Evolutionary conservation across 2,797 vertebrate genomes (phyloP).

Genomic region (Trachurus trachurus): DNA sequence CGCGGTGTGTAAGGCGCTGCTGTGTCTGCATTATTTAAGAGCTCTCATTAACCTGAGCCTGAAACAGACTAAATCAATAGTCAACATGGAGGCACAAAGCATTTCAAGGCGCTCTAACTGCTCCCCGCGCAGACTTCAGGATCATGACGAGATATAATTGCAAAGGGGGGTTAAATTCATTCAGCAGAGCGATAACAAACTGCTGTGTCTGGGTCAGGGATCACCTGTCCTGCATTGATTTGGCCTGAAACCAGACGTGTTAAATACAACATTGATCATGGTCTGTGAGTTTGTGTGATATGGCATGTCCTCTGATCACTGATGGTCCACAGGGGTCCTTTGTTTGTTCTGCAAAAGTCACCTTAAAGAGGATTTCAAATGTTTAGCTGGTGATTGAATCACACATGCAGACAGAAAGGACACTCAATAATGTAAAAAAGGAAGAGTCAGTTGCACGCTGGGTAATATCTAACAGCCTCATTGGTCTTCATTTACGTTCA

Average conservation of each 20-base stretch:
- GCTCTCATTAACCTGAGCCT: slow-evolving; percentile 78
- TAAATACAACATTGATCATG: slow-evolving; percentile 59
- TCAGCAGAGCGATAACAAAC: slow-evolving; percentile 56
- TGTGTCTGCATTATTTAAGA: slow-evolving; percentile 82
- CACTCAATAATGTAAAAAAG: background rate
- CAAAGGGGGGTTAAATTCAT: slow-evolving; percentile 54
- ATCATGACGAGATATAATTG: slow-evolving; percentile 52
- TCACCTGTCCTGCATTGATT: slow-evolving; percentile 58
- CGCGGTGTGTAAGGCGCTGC: slow-evolving; percentile 36
- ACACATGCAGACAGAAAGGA: background rate
- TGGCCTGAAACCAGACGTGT: slow-evolving; percentile 56
- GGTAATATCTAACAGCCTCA: slow-evolving; percentile 9
- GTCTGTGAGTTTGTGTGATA: slow-evolving; percentile 42
- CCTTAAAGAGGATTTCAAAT: slow-evolving; percentile 13
- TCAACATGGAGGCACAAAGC: slow-evolving; percentile 56
- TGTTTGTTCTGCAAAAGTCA: slow-evolving; percentile 43
- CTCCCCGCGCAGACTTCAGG: slow-evolving; percentile 31
- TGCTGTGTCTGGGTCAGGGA: slow-evolving; percentile 39
- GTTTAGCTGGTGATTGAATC: background rate
- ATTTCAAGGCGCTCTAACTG: slow-evolving; percentile 29
- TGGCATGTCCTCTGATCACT: slow-evolving; percentile 16
- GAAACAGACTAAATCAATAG: slow-evolving; percentile 74
- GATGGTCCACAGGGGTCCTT: slow-evolving; percentile 18
- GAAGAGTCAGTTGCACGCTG: background rate
- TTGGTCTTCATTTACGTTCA: slow-evolving; percentile 30